Evolutionary conservation across 2,888 invertebrate species (phyloP).

Genomic region (Anorthoa munda): DNA sequence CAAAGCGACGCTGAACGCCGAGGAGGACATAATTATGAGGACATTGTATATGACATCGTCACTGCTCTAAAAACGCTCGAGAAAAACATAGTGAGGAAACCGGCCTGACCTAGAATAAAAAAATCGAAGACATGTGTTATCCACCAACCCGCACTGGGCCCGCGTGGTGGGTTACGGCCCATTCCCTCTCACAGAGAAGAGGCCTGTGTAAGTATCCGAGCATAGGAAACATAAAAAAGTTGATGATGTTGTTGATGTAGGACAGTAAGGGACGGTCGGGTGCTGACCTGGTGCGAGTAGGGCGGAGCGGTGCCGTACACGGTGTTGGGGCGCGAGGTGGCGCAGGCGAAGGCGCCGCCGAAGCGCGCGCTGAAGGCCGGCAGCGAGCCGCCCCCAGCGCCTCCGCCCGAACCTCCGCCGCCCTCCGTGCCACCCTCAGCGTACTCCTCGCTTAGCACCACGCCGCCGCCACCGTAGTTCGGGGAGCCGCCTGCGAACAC

Average conservation of each 20-base stretch:
- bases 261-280: too few relatives aligned
- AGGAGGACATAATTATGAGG: not conserved
- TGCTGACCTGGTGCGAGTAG: slow-evolving; percentile 79
- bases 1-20: not conserved
- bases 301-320: slow-evolving; percentile 78
- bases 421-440: slow-evolving; percentile 72
- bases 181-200: too few relatives aligned
- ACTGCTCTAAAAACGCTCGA: too few relatives aligned
- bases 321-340: slow-evolving; percentile 78
- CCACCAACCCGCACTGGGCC: too few relatives aligned
- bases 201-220: too few relatives aligned
- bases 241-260: too few relatives aligned
- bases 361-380: slow-evolving; percentile 91
- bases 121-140: too few relatives aligned
- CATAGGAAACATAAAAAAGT: too few relatives aligned
- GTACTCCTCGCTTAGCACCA: slow-evolving; percentile 75
- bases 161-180: too few relatives aligned
- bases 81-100: too few relatives aligned
- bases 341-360: slow-evolving; percentile 83
- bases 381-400: slow-evolving; percentile 83
- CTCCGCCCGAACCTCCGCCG: slow-evolving; percentile 74
- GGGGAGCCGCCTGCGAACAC: slow-evolving; percentile 79
- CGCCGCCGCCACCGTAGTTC: slow-evolving; percentile 76
- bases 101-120: too few relatives aligned
- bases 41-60: too few relatives aligned